Conservation (phyloP, 2,797 vertebrate genomes). For the Stomatorhinus walkeri region DNA sequence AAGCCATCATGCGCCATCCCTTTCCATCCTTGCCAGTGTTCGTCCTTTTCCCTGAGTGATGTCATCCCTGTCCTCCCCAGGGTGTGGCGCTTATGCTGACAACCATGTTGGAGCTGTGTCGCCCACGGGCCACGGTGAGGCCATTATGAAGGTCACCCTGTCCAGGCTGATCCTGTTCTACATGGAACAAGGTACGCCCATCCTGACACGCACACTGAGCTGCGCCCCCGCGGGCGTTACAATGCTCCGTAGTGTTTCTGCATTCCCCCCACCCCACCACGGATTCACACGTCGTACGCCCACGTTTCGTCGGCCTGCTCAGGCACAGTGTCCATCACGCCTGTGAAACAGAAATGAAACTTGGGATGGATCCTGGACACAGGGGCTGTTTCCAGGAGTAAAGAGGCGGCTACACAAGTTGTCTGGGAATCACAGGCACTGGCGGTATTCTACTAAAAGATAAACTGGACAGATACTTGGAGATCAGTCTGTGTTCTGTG, state of each 20-base stretch:
- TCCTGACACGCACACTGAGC: background rate
- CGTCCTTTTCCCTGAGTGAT: background rate
- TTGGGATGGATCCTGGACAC: background rate
- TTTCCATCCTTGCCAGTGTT: background rate
- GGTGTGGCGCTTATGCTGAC: slow-evolving; percentile 86
- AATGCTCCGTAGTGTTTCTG: background rate
- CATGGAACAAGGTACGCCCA: slow-evolving; percentile 79
- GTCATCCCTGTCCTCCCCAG: slow-evolving; percentile 50
- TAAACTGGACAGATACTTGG: background rate
- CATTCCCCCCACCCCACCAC: background rate
- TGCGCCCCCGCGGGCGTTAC: background rate
- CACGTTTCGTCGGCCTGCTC: background rate
- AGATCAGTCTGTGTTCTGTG: background rate
- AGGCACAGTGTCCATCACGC: background rate
- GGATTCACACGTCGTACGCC: background rate
- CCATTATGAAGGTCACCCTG: slow-evolving; percentile 87
- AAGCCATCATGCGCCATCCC: background rate
- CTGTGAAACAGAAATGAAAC: background rate
- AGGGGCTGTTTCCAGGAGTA: background rate
- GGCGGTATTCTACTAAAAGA: background rate
- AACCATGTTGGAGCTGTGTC: slow-evolving; percentile 77
- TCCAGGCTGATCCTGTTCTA: slow-evolving; percentile 78
- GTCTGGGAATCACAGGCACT: background rate
- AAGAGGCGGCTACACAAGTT: background rate
- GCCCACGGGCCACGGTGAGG: slow-evolving; percentile 87